Base-by-base conservation (phyloP, 2,888 invertebrate genomes). In the Drosophila anomelani region DNA sequence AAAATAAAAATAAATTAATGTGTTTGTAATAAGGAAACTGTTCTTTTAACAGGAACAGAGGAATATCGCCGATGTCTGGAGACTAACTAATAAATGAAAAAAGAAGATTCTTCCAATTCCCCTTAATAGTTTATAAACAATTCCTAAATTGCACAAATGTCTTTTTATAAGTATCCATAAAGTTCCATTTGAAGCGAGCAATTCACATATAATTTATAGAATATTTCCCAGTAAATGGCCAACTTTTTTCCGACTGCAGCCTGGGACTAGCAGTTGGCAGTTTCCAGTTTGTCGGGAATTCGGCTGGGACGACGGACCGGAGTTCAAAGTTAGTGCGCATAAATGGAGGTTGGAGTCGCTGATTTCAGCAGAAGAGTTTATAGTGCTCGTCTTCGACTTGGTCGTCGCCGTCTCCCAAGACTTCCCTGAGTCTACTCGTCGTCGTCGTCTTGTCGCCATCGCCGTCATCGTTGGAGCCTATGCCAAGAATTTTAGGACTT, bases 251-350 rank as follows among this genome's bases (percentile, higher is more conserved):
- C 32, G 12, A 73, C 62, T 78, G 76, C 69, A 53, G 3, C 47
- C 54, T 53, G 55, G 66, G 77, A 66, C 73, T 51, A 9, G 36
- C 36, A 61, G 61, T 62, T 62, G 62, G 62, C 64, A 43, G 71
- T 79, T 78, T 70, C 62, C 74, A 80, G 74, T 74, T 80, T 69
- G 56, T 69, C 68, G 60, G 57, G 75, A 72, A 74, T 72, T 74
- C 62, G 72, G 56, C 46, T 56, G 34, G 47, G 67, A 66, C 64
- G 67, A 66, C 43, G 63, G 70, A 69, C 73, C 57, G 47, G 41
- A 78, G 57, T 70, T 66, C 66, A 80, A 71, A 71, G 81, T 71
- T 63, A 69, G 71, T 79, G 75, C 81, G 81, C 81, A 71, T 77
- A 76, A 75, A 80, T 79, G 75, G 66, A 76, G 71, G 76, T 75